phyloP scores from a whole-genome alignment of 2,888 invertebrate species.

The Orchesellides sinensis region DNA sequence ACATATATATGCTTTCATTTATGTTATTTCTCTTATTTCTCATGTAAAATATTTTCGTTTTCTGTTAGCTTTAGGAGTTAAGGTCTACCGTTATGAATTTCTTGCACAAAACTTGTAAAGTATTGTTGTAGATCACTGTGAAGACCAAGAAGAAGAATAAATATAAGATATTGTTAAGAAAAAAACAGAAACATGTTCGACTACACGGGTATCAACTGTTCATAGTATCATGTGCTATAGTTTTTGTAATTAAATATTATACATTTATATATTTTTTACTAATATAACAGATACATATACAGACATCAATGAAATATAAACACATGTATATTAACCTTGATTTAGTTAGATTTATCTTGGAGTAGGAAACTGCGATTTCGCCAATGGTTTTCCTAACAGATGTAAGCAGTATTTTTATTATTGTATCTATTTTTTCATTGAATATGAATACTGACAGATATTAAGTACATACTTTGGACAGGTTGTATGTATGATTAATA shows the following conservation, averaged over 20 bases:
- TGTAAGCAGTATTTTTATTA: background rate
- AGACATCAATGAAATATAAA: background rate
- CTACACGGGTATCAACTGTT: slow-evolving; percentile 68
- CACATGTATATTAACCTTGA: slow-evolving; percentile 13
- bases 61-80: background rate
- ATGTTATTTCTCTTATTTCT: background rate
- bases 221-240: slow-evolving; percentile 31
- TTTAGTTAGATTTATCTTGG: background rate
- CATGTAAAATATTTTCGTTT: background rate
- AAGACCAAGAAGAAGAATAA: background rate
- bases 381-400: slow-evolving; percentile 25
- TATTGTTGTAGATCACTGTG: background rate
- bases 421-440: background rate
- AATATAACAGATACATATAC: too few species aligned
- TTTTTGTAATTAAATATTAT: background rate
- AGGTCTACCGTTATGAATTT: slow-evolving; percentile 56
- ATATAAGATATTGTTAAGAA: background rate
- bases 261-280: background rate
- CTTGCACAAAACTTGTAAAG: slow-evolving; percentile 21
- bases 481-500: background rate
- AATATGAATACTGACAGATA: background rate
- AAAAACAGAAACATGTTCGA: slow-evolving; percentile 57
- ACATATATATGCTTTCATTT: background rate
- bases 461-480: too few species aligned
- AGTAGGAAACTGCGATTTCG: slow-evolving; percentile 29